Evolutionary conservation across 2,888 invertebrate genomes (phyloP).

Genomic region (Sphaeridia pumilis): DNA sequence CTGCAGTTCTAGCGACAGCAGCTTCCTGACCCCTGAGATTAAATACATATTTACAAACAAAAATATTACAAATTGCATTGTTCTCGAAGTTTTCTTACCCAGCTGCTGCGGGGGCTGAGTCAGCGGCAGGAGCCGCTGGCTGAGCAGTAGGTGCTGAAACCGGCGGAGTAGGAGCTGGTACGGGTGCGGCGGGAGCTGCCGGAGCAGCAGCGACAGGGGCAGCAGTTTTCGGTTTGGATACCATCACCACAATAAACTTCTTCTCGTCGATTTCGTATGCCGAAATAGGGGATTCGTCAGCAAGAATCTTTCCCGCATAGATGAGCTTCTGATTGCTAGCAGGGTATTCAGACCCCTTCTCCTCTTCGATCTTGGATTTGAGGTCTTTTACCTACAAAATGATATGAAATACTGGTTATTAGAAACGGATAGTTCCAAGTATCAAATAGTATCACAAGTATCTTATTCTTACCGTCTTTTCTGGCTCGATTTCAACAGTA

Average conservation of each 20-base stretch:
- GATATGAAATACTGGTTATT: too few relatives aligned
- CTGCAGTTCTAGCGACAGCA: conserved; percentile 26
- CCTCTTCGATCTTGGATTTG: conserved; percentile 79
- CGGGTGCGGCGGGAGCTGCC: conserved; percentile 38
- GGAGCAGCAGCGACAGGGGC: conserved; percentile 36
- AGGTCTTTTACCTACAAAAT: conserved; percentile 59
- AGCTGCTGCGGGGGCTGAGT: conserved; percentile 36
- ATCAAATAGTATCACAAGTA: too few relatives aligned
- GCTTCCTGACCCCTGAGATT: too few relatives aligned
- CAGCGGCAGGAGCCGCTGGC: too few relatives aligned
- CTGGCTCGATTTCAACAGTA: conserved; percentile 73
- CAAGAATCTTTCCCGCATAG: conserved; percentile 90
- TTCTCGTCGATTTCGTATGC: conserved; percentile 93
- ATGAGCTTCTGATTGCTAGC: conserved; percentile 84
- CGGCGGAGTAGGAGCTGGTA: conserved; percentile 27
- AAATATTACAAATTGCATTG: too few relatives aligned
- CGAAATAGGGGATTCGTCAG: conserved; percentile 69
- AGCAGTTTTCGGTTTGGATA: conserved; percentile 58
- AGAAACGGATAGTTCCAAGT: too few relatives aligned
- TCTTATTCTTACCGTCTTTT: conserved; percentile 68
- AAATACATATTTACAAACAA: too few relatives aligned
- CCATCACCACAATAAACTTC: conserved; percentile 96
- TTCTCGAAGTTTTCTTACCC: too few relatives aligned
- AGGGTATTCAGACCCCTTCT: conserved; percentile 78
- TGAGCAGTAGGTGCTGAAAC: conserved; percentile 40